These are phyloP conservation scores for Sula dactylatra DNA, from an alignment of 2,113 vertebrate genomes.

Conservation along the genomic window DNA sequence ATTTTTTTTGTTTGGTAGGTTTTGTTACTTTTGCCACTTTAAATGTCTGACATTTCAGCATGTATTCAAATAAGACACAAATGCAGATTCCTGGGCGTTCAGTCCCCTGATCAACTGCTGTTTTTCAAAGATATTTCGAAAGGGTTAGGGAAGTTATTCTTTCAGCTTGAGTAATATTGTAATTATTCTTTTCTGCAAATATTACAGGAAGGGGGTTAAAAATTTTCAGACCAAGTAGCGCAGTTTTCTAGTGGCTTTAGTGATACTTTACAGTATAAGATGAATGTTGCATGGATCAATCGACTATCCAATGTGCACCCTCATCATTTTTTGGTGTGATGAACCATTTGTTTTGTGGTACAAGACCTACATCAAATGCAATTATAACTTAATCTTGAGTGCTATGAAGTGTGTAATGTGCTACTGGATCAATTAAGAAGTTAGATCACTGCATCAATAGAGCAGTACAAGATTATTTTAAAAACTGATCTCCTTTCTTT, in stretches of 20 bases:
- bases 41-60: background rate
- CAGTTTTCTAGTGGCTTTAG: background rate
- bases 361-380: conserved; percentile 8
- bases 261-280: background rate
- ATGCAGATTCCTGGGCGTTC: background rate
- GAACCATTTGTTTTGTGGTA: background rate
- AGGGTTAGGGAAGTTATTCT: background rate
- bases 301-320: background rate
- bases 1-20: background rate
- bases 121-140: background rate
- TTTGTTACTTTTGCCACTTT: background rate
- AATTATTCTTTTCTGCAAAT: background rate
- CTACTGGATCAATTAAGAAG: conserved; percentile 38
- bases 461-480: conserved; percentile 17
- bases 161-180: background rate
- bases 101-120: background rate
- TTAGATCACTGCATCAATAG: conserved; percentile 28
- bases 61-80: background rate
- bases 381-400: conserved; percentile 37
- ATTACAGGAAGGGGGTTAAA: background rate
- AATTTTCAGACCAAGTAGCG: background rate
- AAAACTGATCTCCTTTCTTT: conserved; percentile 10
- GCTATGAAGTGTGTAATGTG: background rate
- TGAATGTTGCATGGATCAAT: background rate
- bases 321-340: conserved; percentile 38